Percentiles rank a stretch among this genome's conserved stretches.
Evolutionary conservation across 2,888 invertebrate species (phyloP).

Genomic region (Crepidodera aurea): DNA sequence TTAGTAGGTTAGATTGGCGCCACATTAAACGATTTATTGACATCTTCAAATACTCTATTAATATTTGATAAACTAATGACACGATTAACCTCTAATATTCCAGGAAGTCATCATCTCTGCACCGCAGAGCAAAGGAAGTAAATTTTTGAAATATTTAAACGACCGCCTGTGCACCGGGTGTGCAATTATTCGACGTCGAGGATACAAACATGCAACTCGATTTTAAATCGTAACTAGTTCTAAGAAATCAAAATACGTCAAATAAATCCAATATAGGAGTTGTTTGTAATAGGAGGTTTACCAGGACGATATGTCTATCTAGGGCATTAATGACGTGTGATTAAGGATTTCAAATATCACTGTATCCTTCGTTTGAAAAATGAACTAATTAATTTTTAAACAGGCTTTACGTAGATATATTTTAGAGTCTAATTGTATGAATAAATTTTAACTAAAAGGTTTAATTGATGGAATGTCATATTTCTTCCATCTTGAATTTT

Average conservation of each 20-base stretch:
- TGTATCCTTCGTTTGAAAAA: no score
- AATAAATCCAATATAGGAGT: neutral
- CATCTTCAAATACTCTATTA: slow-evolving; percentile 5
- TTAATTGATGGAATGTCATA: no score
- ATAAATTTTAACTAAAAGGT: no score
- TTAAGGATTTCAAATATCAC: no score
- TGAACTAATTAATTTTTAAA: no score
- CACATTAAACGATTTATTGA: slow-evolving; percentile 24
- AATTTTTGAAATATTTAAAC: slow-evolving; percentile 28
- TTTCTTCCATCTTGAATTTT: no score
- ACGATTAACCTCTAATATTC: slow-evolving; percentile 17
- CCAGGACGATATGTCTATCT: no score
- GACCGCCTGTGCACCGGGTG: slow-evolving; percentile 1
- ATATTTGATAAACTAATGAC: slow-evolving; percentile 15
- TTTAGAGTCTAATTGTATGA: no score
- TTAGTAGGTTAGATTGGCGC: slow-evolving; percentile 4
- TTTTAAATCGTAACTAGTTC: slow-evolving; percentile 12
- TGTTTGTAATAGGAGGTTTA: neutral
- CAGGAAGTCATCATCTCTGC: slow-evolving; percentile 14
- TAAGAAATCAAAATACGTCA: slow-evolving; percentile 16
- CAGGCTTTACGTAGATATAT: no score
- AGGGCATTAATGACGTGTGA: no score
- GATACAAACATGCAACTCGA: slow-evolving; percentile 20
- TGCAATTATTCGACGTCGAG: slow-evolving; percentile 19
- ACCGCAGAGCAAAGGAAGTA: slow-evolving; percentile 23